These are phyloP conservation scores for Lucilia sericata DNA, from an alignment of 1,140 invertebrate species.

Conservation along the genomic window DNA sequence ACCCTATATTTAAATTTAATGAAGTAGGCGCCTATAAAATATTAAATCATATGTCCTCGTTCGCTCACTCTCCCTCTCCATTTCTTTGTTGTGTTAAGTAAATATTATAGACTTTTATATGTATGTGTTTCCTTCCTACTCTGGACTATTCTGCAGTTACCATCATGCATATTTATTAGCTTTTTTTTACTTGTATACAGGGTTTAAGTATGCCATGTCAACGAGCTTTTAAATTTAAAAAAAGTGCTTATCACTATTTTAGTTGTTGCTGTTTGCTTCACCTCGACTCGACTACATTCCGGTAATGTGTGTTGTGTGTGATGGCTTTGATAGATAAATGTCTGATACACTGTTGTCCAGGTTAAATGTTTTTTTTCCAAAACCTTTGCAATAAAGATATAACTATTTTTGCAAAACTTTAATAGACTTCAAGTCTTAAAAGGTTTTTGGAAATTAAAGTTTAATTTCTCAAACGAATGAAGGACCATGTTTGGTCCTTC, in stretches of 20 bases:
- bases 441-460: no score
- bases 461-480: no score
- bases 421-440: no score
- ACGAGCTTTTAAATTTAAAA: not conserved
- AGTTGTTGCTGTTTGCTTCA: no score
- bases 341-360: not conserved
- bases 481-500: no score
- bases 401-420: no score
- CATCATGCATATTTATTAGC: no score
- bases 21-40: conserved; percentile 1
- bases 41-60: not conserved
- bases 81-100: not conserved
- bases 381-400: no score
- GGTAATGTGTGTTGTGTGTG: not conserved
- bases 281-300: not conserved
- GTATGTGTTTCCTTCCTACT: no score
- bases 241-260: not conserved
- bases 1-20: not conserved
- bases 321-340: not conserved
- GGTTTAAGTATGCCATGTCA: not conserved
- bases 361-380: no score
- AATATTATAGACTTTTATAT: not conserved
- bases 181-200: no score
- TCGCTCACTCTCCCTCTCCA: not conserved
- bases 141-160: no score